Percentiles rank a stretch among this genome's conserved stretches.
phyloP scores from a whole-genome alignment of 2,797 vertebrate genomes.

The Pristis pectinata region DNA sequence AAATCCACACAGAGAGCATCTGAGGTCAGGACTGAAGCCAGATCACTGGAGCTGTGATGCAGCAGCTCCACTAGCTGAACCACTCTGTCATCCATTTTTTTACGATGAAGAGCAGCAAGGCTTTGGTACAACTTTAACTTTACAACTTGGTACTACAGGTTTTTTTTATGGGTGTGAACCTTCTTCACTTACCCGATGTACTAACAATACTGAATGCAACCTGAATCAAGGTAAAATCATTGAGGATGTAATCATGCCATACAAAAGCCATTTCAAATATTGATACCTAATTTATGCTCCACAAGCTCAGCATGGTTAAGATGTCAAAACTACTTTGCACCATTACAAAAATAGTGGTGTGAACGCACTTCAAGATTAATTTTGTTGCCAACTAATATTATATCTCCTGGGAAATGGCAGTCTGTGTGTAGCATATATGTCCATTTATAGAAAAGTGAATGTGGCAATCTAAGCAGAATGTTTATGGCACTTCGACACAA shows the following conservation, averaged over 20 bases:
- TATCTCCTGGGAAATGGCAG: not conserved
- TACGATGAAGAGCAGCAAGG: too few species aligned
- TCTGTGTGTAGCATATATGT: not conserved
- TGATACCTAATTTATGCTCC: not conserved
- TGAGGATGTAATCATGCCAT: not conserved
- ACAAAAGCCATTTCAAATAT: not conserved
- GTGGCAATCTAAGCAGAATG: not conserved
- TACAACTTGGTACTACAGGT: not conserved
- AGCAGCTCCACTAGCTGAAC: too few species aligned
- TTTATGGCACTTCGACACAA: not conserved
- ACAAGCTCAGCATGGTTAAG: not conserved
- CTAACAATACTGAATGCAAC: not conserved
- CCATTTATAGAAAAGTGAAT: not conserved
- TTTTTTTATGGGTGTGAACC: not conserved
- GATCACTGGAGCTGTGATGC: too few species aligned
- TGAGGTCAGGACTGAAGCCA: too few species aligned
- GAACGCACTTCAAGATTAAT: not conserved
- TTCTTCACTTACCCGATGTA: not conserved
- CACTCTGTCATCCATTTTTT: too few species aligned
- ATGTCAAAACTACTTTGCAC: not conserved
- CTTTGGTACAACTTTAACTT: too few species aligned
- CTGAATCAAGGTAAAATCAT: not conserved
- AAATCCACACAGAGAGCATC: too few species aligned
- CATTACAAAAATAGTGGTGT: not conserved
- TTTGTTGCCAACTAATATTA: not conserved